These are phyloP conservation scores for Drosophila atripex DNA, from an alignment of 2,888 invertebrate genomes.

Conservation along the genomic window DNA sequence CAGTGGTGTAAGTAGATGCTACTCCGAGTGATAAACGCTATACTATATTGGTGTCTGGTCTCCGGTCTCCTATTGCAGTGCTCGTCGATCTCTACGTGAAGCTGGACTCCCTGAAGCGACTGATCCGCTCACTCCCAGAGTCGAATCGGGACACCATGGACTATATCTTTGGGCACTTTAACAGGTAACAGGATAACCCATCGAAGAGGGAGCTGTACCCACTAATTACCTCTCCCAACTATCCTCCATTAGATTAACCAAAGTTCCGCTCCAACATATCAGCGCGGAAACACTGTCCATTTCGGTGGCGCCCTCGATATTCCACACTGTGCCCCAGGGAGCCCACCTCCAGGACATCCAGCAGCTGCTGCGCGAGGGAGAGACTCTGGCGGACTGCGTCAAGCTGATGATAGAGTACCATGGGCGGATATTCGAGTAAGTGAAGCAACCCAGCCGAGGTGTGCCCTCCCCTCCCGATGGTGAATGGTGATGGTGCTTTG, in stretches of 20 bases:
- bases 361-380: conserved; percentile 77
- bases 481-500: conserved; percentile 46
- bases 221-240: too few relatives aligned
- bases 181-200: conserved; percentile 58
- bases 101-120: conserved; percentile 81
- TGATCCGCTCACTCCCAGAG: conserved; percentile 82
- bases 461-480: conserved; percentile 16
- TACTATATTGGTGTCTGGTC: background rate
- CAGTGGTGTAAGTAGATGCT: conserved; percentile 81
- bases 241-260: conserved; percentile 72
- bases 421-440: conserved; percentile 82
- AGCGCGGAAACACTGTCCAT: conserved; percentile 82
- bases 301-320: conserved; percentile 82
- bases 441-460: conserved; percentile 38
- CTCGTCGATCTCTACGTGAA: conserved; percentile 76
- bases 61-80: conserved; percentile 56
- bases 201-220: too few relatives aligned
- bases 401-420: conserved; percentile 82
- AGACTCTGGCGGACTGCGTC: conserved; percentile 80
- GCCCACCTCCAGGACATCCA: conserved; percentile 79
- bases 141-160: conserved; percentile 82
- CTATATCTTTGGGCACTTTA: conserved; percentile 81
- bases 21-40: background rate
- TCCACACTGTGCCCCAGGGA: conserved; percentile 79
- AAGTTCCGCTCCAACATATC: conserved; percentile 81